phyloP scores from a whole-genome alignment of 2,888 invertebrate genomes.

The Nemurella pictetii region DNA sequence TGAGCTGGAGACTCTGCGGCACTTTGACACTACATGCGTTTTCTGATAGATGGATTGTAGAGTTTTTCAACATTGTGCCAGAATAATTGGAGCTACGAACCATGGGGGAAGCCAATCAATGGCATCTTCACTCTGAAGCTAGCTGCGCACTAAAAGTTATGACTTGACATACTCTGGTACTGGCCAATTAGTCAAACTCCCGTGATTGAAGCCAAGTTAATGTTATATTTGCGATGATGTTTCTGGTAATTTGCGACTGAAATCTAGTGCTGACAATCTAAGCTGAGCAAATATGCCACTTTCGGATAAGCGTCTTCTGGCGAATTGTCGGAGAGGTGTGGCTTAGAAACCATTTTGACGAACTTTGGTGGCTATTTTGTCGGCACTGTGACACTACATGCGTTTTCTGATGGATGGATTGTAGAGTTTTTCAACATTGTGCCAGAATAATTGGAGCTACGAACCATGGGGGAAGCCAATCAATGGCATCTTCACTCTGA shows the following conservation, averaged over 20 bases:
- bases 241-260: constrained; percentile 21
- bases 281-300: constrained; percentile 14
- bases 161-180: no score
- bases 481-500: constrained; percentile 3
- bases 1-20: no score
- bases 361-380: no score
- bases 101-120: background rate
- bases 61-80: no score
- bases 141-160: background rate
- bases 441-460: background rate
- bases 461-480: constrained; percentile 1
- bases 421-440: background rate
- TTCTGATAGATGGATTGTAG: no score
- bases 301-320: no score
- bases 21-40: no score
- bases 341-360: no score
- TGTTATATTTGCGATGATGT: background rate
- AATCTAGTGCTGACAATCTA: background rate
- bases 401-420: background rate
- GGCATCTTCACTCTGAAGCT: background rate
- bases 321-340: no score
- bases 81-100: background rate
- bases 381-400: background rate
- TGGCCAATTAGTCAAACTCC: no score
- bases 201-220: no score